Percentiles rank a stretch among this genome's conserved stretches.
These are phyloP conservation scores for Drosophila ercepeae DNA, from an alignment of 1,140 invertebrate species.

Conservation along the genomic window DNA sequence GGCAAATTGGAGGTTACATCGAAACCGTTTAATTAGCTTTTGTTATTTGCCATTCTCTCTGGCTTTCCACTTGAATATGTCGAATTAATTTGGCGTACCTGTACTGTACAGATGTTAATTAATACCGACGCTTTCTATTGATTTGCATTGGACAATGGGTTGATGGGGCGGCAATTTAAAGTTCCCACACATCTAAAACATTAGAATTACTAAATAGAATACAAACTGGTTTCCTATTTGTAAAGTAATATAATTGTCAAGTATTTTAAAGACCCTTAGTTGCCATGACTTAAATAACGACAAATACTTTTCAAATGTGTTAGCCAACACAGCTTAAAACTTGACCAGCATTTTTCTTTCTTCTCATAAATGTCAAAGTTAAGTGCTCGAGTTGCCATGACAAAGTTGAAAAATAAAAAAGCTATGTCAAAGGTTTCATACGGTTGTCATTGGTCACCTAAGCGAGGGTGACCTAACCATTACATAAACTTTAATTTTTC, in stretches of 20 bases:
- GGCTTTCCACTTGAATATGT: neutral
- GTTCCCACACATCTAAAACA: neutral
- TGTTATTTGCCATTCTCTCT: constrained; percentile 23
- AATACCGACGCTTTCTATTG: constrained; percentile 6
- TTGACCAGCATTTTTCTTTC: neutral
- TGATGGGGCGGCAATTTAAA: neutral
- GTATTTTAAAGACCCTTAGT: neutral
- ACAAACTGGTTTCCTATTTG: neutral
- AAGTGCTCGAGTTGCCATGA: constrained; percentile 4
- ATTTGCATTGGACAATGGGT: neutral
- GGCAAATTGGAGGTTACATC: neutral
- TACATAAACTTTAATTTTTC: constrained; percentile 27
- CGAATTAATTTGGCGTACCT: neutral
- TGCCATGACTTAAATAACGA: neutral
- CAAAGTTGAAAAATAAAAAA: constrained; percentile 4
- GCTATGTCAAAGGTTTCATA: constrained; percentile 17
- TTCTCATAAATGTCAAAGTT: constrained; percentile 2
- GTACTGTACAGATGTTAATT: constrained; percentile 1
- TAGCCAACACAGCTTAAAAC: neutral
- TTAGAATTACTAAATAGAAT: neutral
- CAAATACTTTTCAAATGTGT: neutral
- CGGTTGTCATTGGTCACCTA: constrained; percentile 25
- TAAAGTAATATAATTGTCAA: too few relatives aligned
- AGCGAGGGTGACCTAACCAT: neutral
- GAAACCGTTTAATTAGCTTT: constrained; percentile 52